A percentile compares a stretch with the other conserved stretches of the same genome.
Conservation (phyloP, 2,113 vertebrate genomes). For the Chaetodon trifascialis region DNA sequence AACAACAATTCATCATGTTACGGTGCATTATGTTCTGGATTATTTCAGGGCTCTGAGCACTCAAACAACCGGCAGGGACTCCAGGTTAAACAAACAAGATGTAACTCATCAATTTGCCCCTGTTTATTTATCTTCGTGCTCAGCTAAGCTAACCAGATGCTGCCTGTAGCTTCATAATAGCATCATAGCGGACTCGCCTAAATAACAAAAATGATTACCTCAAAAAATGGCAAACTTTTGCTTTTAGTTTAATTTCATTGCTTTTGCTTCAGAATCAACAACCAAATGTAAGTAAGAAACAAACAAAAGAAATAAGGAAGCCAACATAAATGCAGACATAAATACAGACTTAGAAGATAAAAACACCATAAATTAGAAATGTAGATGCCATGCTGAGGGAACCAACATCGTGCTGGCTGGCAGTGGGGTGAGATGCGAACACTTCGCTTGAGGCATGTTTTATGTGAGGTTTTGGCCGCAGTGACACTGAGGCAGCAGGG, state of each 20-base stretch:
- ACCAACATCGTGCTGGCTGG: neutral
- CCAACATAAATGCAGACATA: neutral
- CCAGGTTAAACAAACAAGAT: neutral
- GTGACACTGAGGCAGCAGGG: neutral
- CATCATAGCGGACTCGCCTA: neutral
- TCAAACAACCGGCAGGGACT: neutral
- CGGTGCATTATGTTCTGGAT: neutral
- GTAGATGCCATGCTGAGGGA: neutral
- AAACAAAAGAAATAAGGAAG: neutral
- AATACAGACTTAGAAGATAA: neutral
- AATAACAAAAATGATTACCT: neutral
- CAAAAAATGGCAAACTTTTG: too few species aligned
- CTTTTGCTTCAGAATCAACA: too few species aligned
- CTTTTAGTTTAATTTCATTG: too few species aligned
- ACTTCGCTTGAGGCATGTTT: conserved; percentile 3
- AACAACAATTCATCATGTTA: neutral
- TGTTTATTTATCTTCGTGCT: neutral
- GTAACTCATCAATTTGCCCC: neutral
- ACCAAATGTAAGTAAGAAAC: too few species aligned
- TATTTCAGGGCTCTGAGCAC: neutral
- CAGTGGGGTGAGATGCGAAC: neutral
- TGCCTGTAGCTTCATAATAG: neutral
- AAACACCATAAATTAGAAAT: neutral
- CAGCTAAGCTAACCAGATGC: neutral
- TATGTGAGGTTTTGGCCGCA: conserved; percentile 6